A percentile compares a stretch with the other conserved stretches of the same genome.
phyloP scores from a whole-genome alignment of 2,113 vertebrate species.

The Sorex fumeus region DNA sequence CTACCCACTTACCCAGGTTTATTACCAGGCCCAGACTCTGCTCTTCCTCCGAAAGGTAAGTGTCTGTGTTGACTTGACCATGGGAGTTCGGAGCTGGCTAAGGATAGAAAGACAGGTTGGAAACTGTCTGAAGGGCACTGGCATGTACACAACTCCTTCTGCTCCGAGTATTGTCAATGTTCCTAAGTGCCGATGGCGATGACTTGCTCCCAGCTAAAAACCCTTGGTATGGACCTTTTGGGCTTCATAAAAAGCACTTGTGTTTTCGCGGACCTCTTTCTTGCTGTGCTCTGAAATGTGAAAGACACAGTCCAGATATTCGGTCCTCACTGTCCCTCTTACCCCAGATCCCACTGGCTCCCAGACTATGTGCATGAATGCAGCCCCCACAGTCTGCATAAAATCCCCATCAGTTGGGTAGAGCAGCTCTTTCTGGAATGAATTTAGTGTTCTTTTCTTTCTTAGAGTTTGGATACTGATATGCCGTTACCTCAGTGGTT shows the following conservation, averaged over 20 bases:
- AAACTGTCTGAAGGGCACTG: not conserved
- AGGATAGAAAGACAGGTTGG: no score
- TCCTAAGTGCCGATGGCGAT: not conserved
- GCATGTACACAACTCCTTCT: not conserved
- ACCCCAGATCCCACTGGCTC: not conserved
- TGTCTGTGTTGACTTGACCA: no score
- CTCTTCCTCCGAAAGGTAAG: no score
- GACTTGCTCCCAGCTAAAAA: not conserved
- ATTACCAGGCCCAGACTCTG: not conserved
- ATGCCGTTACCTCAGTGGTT: not conserved
- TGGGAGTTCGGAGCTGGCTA: no score
- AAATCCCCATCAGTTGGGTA: not conserved
- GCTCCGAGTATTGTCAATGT: not conserved
- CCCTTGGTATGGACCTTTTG: not conserved
- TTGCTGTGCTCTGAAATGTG: slow-evolving; percentile 10
- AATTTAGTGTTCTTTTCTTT: slow-evolving; percentile 13
- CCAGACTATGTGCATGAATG: not conserved
- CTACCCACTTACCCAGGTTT: not conserved
- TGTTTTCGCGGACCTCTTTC: not conserved
- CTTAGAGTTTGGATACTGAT: slow-evolving; percentile 18
- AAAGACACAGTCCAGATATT: not conserved
- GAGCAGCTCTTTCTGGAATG: not conserved
- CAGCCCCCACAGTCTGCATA: not conserved
- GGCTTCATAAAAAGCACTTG: not conserved
- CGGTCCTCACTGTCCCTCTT: not conserved